phyloP scores from a whole-genome alignment of 2,113 vertebrate genomes.

The Natator depressus region DNA sequence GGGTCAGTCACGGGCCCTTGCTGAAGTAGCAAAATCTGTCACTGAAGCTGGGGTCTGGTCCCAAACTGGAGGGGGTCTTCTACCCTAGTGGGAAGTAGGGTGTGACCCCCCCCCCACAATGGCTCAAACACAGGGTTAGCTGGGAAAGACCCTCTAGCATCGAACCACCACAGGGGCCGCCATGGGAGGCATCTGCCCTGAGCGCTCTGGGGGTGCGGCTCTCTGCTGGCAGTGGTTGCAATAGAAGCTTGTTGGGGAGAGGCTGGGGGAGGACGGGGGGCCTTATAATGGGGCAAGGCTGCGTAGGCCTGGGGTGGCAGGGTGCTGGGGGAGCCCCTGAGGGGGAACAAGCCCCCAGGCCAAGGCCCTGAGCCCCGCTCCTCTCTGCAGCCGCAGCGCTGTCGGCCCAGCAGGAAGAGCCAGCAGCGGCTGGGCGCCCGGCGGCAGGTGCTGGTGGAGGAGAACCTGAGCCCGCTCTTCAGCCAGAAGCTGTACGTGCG shows the following conservation, averaged over 20 bases:
- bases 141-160: too few species aligned
- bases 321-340: too few species aligned
- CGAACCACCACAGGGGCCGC: too few species aligned
- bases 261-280: too few species aligned
- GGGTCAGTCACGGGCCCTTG: neutral
- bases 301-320: too few species aligned
- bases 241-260: too few species aligned
- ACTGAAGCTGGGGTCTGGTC: too few species aligned
- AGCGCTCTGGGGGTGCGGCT: too few species aligned
- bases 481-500: conserved; percentile 73
- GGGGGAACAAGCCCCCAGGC: neutral
- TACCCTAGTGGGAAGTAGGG: neutral
- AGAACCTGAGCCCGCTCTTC: conserved; percentile 79
- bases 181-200: too few species aligned
- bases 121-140: neutral
- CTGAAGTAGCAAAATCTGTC: neutral
- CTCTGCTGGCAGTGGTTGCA: too few species aligned
- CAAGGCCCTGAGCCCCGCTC: neutral
- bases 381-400: conserved; percentile 16
- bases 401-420: conserved; percentile 74
- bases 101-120: neutral
- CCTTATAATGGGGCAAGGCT: too few species aligned
- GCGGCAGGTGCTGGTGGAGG: conserved; percentile 64
- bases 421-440: conserved; percentile 74
- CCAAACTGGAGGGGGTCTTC: neutral